Base-by-base conservation (phyloP, 2,888 invertebrate species). In the Andricus curvator region DNA sequence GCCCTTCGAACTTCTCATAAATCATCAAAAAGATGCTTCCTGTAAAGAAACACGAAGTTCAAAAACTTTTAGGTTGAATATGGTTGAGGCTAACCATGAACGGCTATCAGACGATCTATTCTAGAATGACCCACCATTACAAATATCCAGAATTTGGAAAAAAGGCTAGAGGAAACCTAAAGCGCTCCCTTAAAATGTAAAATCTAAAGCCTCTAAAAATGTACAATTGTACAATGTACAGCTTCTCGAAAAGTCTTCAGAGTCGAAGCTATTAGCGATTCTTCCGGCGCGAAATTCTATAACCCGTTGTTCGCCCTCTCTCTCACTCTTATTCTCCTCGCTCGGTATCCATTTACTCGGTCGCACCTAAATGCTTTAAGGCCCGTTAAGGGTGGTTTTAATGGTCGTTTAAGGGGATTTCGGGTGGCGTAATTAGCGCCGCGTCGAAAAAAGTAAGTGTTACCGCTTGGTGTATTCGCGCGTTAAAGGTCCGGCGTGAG, bases 391-490 rank as follows among this genome's bases (percentile, higher is more conserved):
- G 88, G 88, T 87, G 88, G 86, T 83, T 87, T 89, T 90, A 91
- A 91, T 90, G 91, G 89, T 86, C 89, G 90, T 91, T 91, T 91
- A 91, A 91, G 90, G 90, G 91, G 91, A 91, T 91, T 91, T 91
- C 85, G 85, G 86, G 81, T 62, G 85, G 86, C 86, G 89, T 90
- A 90, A 91, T 91, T 91, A 90, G 88, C 88, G 85, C 85, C 82
- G 84, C 79, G 78, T 78, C 37, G 79, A 74, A 51, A 56, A 29
- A 64, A 37, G 81, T 78, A 84, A 84, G 83, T 84, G 84, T 83
- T 77, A 62, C 81, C 76, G 79, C 65, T 84, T 20, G 74, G 33
- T 74, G 67, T 67, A 66, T 77, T 77, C 48, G 77, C 77, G 80
- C 77, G 81, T 80, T 79, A 81, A 84, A 78, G 81, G 80, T 74